phyloP scores from a whole-genome alignment of 2,113 vertebrate species.

The Rhipidura dahli region DNA sequence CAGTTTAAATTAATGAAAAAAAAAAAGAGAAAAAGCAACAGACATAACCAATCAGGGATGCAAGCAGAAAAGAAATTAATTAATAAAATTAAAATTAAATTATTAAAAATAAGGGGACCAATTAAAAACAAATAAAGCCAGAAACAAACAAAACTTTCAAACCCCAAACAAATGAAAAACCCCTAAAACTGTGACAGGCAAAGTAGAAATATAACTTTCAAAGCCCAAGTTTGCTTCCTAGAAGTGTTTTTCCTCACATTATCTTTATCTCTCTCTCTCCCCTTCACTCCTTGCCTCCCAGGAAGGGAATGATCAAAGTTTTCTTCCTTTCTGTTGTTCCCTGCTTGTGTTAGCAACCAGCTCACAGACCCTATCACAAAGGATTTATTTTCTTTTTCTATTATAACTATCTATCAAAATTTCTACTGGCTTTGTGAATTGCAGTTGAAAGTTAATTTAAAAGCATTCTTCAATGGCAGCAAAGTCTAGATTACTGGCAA shows the following conservation, averaged over 20 bases:
- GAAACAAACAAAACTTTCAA: neutral
- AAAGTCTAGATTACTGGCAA: neutral
- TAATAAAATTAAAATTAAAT: neutral
- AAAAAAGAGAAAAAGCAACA: neutral
- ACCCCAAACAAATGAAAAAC: neutral
- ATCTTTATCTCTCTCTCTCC: neutral
- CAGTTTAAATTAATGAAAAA: neutral
- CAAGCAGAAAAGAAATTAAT: neutral
- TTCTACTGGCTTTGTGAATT: neutral
- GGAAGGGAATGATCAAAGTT: neutral
- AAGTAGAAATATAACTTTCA: neutral
- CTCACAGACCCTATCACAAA: neutral
- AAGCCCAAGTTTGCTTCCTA: neutral
- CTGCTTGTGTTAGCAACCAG: neutral
- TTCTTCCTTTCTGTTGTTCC: neutral
- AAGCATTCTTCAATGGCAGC: neutral
- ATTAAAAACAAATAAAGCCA: neutral
- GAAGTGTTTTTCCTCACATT: neutral
- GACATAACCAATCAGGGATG: neutral
- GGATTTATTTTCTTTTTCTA: neutral
- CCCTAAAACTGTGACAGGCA: neutral
- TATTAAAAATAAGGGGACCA: neutral
- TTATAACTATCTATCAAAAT: neutral
- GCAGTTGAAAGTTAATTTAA: constrained; percentile 10
- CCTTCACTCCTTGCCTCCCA: neutral